Conservation (phyloP, 1,140 invertebrate species). For the Microplitis mediator region DNA sequence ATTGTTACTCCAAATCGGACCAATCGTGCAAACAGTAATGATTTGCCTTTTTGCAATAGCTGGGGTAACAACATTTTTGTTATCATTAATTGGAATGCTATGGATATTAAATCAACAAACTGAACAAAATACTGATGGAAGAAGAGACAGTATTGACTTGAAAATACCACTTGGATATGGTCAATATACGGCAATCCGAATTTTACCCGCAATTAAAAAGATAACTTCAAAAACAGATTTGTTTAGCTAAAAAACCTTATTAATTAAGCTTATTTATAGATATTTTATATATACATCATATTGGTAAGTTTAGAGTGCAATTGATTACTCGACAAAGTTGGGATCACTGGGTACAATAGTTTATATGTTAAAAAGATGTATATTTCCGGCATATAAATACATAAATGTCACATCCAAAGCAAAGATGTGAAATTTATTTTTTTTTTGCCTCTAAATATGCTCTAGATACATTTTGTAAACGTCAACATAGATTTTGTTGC, state of each 20-base stretch:
- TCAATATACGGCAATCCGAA: conserved; percentile 54
- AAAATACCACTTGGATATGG: conserved; percentile 55
- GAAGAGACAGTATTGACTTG: conserved; percentile 49
- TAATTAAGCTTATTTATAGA: neutral
- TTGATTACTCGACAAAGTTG: neutral
- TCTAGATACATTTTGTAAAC: no score
- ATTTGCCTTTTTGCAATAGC: conserved; percentile 44
- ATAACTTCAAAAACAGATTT: conserved; percentile 54
- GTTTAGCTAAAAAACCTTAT: conserved; percentile 40
- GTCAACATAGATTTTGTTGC: no score
- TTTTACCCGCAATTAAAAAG: conserved; percentile 54
- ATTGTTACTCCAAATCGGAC: conserved; percentile 37
- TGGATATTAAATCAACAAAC: conserved; percentile 48
- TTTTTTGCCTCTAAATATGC: no score
- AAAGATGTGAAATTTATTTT: no score
- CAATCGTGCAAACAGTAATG: conserved; percentile 40
- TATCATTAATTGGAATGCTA: conserved; percentile 43
- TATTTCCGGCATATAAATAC: no score
- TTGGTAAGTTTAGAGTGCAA: no score
- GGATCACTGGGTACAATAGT: no score
- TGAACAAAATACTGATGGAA: conserved; percentile 33
- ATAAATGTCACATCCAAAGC: no score
- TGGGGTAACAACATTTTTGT: conserved; percentile 37
- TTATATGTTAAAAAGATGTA: no score
- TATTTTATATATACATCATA: no score